Percentiles rank a stretch among this genome's conserved stretches.
These are phyloP conservation scores for Heterotis niloticus DNA, from an alignment of 2,113 vertebrate genomes.

Conservation along the genomic window DNA sequence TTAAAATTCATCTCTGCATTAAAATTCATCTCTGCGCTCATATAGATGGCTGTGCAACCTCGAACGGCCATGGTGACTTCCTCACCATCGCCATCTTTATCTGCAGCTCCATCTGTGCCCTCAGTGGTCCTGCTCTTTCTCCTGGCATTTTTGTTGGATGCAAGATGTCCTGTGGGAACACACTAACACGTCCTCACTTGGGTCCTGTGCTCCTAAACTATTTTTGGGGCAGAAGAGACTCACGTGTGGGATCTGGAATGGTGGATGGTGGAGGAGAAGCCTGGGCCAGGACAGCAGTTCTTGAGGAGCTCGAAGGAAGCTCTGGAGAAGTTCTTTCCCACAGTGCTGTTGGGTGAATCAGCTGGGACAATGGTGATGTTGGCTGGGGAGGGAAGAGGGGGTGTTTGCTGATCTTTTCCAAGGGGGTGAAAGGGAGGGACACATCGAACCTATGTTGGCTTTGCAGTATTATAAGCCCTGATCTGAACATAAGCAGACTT, in stretches of 20 bases:
- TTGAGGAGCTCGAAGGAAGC: slow-evolving; percentile 14
- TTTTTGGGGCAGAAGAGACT: slow-evolving; percentile 17
- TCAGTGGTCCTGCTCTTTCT: background rate
- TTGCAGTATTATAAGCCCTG: background rate
- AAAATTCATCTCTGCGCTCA: background rate
- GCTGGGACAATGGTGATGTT: too few relatives aligned
- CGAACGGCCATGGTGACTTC: background rate
- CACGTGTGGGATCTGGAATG: slow-evolving; percentile 14
- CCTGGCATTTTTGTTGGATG: background rate
- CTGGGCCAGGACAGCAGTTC: background rate
- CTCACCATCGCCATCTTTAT: too few relatives aligned
- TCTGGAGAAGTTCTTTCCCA: slow-evolving; percentile 24
- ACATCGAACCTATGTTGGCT: background rate
- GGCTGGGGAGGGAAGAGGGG: background rate
- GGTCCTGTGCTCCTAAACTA: slow-evolving; percentile 1
- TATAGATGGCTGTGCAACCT: background rate
- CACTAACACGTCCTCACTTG: background rate
- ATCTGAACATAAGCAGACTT: background rate
- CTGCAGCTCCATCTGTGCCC: background rate
- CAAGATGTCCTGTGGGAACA: slow-evolving; percentile 10
- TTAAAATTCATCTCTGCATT: background rate
- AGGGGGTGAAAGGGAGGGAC: background rate
- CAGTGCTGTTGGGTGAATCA: slow-evolving; percentile 13
- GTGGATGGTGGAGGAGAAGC: slow-evolving; percentile 5
- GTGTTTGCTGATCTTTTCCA: background rate